Evolutionary conservation across 2,888 invertebrate genomes (phyloP).

Genomic region (Nomada ruficornis): DNA sequence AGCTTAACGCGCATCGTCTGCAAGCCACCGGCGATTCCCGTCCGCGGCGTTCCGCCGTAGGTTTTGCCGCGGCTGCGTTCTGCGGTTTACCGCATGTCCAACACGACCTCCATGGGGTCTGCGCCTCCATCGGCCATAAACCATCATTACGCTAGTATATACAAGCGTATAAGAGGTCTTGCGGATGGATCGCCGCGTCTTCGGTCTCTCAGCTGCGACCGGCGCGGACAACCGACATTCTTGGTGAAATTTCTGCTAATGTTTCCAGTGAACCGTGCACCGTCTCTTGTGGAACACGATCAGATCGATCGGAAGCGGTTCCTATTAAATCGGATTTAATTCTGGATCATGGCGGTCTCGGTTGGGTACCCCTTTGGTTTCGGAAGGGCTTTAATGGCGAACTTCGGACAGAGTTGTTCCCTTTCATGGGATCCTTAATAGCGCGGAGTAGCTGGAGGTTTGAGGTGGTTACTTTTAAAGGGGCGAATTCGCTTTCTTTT

Average conservation of each 20-base stretch:
- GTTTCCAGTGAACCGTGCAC: conserved; percentile 67
- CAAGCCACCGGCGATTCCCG: conserved; percentile 50
- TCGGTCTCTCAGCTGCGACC: conserved; percentile 29
- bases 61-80: conserved; percentile 80
- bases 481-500: background rate
- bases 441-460: background rate
- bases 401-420: background rate
- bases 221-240: conserved; percentile 30
- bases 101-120: conserved; percentile 78
- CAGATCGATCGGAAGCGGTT: conserved; percentile 41
- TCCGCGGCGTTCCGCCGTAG: conserved; percentile 73
- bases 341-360: background rate
- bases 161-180: conserved; percentile 72
- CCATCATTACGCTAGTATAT: conserved; percentile 81
- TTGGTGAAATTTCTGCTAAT: conserved; percentile 79
- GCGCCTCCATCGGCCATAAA: conserved; percentile 75
- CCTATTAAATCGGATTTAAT: conserved; percentile 43
- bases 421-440: background rate
- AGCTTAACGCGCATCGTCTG: conserved; percentile 74
- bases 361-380: conserved; percentile 7
- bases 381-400: background rate
- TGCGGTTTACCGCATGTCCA: conserved; percentile 84
- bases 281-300: background rate
- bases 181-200: conserved; percentile 50
- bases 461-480: background rate